Evolutionary conservation across 2,797 vertebrate species (phyloP).

Genomic region (Catamblyrhynchus diadema): DNA sequence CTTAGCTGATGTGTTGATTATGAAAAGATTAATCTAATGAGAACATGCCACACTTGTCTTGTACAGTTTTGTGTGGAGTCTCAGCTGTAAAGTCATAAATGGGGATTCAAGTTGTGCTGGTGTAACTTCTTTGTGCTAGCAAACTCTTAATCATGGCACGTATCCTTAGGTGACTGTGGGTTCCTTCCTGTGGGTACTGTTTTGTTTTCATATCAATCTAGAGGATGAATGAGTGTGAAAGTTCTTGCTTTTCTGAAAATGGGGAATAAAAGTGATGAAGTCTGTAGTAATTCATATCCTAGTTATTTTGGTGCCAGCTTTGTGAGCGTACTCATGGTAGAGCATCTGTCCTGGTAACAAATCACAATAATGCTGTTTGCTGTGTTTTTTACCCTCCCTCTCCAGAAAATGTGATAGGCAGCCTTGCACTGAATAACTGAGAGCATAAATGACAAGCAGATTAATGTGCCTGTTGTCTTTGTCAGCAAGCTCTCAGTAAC

Average conservation of each 20-base stretch:
- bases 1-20: constrained; percentile 3
- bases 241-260: neutral
- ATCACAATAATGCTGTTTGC: neutral
- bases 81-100: neutral
- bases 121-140: neutral
- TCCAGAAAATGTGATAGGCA: neutral
- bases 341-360: neutral
- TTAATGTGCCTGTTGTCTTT: constrained; percentile 35
- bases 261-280: constrained; percentile 3
- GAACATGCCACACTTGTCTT: constrained; percentile 7
- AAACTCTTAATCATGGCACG: neutral
- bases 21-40: neutral
- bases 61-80: neutral
- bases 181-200: neutral
- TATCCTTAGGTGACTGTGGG: neutral
- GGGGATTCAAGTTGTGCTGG: neutral
- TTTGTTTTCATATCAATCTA: neutral
- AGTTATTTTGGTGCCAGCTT: neutral
- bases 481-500: neutral
- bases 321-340: neutral
- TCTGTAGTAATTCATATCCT: neutral
- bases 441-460: neutral
- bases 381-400: neutral
- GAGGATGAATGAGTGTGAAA: neutral
- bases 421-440: neutral